Percentiles rank a stretch among this genome's conserved stretches.
Evolutionary conservation across 2,797 vertebrate species (phyloP).

Genomic region (Melanotaenia pygmaea): DNA sequence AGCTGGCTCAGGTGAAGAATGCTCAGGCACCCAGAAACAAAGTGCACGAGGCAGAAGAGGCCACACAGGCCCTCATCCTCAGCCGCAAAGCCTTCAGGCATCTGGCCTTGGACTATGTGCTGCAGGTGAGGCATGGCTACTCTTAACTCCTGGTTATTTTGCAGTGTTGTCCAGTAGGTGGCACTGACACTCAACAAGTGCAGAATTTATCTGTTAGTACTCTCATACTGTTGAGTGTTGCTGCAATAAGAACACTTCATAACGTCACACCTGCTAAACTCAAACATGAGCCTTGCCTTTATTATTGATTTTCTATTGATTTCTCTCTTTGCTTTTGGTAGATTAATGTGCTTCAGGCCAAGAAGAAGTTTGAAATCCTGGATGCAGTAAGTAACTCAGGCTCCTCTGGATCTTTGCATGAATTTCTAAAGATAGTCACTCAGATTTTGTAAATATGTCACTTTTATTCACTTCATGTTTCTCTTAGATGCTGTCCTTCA

Average conservation of each 20-base stretch:
- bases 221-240: background rate
- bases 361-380: conserved; percentile 99
- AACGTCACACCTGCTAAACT: conserved; percentile 6
- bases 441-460: background rate
- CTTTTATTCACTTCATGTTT: conserved; percentile 3
- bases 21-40: conserved; percentile 95
- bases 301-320: background rate
- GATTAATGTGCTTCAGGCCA: conserved; percentile 99
- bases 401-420: background rate
- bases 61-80: conserved; percentile 88
- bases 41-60: conserved; percentile 95
- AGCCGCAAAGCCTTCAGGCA: conserved; percentile 96
- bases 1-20: conserved; percentile 94
- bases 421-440: background rate
- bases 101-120: conserved; percentile 92
- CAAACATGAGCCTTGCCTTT: background rate
- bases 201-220: background rate
- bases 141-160: conserved; percentile 1
- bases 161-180: conserved; percentile 48
- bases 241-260: background rate
- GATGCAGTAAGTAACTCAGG: conserved; percentile 89
- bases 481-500: conserved; percentile 96
- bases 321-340: conserved; percentile 55
- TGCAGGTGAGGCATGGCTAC: conserved; percentile 84
- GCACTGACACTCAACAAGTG: conserved; percentile 30